A percentile compares a stretch with the other conserved stretches of the same genome.
phyloP scores from a whole-genome alignment of 1,140 invertebrate species.

The Cydia pomonella region DNA sequence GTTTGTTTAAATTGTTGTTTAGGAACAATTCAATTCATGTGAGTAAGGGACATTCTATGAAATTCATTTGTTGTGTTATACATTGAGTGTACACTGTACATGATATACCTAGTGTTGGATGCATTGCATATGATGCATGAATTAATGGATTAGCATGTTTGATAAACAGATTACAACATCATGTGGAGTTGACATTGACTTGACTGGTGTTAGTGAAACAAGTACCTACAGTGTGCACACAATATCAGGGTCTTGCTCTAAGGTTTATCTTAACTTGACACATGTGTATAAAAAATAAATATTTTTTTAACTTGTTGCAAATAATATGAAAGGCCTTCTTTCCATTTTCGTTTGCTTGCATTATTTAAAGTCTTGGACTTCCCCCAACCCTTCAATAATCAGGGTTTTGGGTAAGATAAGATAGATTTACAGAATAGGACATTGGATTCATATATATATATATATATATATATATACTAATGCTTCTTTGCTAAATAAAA shows the following conservation, averaged over 20 bases:
- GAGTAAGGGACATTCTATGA: slow-evolving; percentile 31
- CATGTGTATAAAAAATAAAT: too few relatives aligned
- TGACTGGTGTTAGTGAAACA: slow-evolving; percentile 3
- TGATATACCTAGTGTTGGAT: background rate
- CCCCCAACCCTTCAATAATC: too few relatives aligned
- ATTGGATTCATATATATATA: too few relatives aligned
- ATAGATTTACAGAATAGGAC: too few relatives aligned
- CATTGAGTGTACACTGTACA: background rate
- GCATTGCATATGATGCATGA: background rate
- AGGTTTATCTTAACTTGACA: background rate
- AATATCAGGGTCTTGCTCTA: background rate
- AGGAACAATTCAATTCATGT: background rate
- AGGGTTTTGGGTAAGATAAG: too few relatives aligned
- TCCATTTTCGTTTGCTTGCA: too few relatives aligned
- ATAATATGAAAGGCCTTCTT: too few relatives aligned
- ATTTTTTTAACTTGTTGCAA: too few relatives aligned
- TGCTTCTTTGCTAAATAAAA: too few relatives aligned
- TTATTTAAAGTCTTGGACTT: too few relatives aligned
- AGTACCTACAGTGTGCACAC: background rate
- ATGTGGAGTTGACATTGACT: slow-evolving; percentile 25
- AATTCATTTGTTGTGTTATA: slow-evolving; percentile 34
- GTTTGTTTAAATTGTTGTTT: slow-evolving; percentile 5
- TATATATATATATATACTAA: too few relatives aligned
- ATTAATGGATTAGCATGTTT: slow-evolving; percentile 8
- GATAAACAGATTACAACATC: slow-evolving; percentile 20